Conservation (phyloP, 2,888 invertebrate genomes). For the Torymus texanus region DNA sequence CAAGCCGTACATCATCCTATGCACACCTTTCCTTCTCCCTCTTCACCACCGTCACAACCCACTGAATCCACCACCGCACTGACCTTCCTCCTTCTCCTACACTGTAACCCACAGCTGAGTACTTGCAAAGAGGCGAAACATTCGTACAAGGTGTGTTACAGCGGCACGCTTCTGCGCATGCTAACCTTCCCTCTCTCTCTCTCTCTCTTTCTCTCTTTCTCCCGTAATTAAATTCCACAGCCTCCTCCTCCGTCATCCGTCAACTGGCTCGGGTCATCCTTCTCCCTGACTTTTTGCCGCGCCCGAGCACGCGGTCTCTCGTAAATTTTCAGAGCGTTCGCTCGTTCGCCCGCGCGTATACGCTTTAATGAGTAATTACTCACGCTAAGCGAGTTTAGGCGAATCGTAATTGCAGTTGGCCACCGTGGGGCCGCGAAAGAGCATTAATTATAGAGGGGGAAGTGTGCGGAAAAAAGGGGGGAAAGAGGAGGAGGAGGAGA, state of each 20-base stretch:
- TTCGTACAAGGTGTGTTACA: slow-evolving; percentile 45
- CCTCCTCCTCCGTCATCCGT: slow-evolving; percentile 38
- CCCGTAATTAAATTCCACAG: slow-evolving; percentile 52
- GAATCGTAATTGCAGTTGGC: slow-evolving; percentile 48
- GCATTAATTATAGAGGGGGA: slow-evolving; percentile 40
- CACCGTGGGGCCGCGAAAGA: slow-evolving; percentile 26
- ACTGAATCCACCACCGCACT: too few species aligned
- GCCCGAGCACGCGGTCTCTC: not conserved
- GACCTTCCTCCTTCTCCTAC: not conserved
- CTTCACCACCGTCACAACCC: not conserved
- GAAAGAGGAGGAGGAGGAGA: not conserved
- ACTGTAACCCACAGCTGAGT: not conserved
- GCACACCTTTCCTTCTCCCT: not conserved
- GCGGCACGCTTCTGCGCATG: not conserved
- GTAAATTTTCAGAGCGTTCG: slow-evolving; percentile 24
- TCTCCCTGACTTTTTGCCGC: slow-evolving; percentile 26
- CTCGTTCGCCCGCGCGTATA: slow-evolving; percentile 54
- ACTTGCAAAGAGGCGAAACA: slow-evolving; percentile 38
- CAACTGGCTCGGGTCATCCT: slow-evolving; percentile 34
- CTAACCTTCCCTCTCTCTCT: too few species aligned
- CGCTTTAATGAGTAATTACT: slow-evolving; percentile 56
- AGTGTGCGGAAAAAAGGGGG: not conserved
- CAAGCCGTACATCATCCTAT: not conserved
- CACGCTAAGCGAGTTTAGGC: slow-evolving; percentile 51
- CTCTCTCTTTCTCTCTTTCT: too few species aligned